A percentile compares a stretch with the other conserved stretches of the same genome.
These are phyloP conservation scores for Salvator merianae DNA, from an alignment of 2,113 vertebrate genomes.

Conservation along the genomic window DNA sequence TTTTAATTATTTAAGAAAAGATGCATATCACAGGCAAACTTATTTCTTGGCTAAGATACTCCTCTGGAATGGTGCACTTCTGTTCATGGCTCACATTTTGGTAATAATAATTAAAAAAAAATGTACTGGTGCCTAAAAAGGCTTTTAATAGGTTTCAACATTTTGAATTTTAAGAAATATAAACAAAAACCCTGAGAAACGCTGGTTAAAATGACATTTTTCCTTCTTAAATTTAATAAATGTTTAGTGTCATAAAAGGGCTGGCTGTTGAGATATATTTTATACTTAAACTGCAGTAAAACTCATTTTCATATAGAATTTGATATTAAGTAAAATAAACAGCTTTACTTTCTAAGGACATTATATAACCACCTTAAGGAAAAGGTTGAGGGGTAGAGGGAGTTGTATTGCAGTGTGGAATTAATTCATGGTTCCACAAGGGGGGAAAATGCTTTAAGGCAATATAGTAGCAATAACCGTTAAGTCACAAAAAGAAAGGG, in stretches of 20 bases:
- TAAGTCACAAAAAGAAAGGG: slow-evolving; percentile 64
- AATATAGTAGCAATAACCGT: slow-evolving; percentile 73
- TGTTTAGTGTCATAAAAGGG: slow-evolving; percentile 64
- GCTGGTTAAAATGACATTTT: slow-evolving; percentile 66
- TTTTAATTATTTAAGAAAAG: neutral
- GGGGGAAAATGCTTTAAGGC: slow-evolving; percentile 66
- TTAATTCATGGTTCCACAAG: slow-evolving; percentile 77
- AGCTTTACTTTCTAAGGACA: slow-evolving; percentile 72
- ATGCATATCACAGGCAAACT: neutral
- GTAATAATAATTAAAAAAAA: neutral
- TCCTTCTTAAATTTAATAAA: slow-evolving; percentile 70
- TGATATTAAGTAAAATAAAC: slow-evolving; percentile 78
- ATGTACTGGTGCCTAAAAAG: too few species aligned
- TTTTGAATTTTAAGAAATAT: neutral
- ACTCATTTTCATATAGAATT: slow-evolving; percentile 76
- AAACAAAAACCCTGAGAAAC: slow-evolving; percentile 11
- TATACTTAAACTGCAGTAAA: slow-evolving; percentile 66
- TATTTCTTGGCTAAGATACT: neutral
- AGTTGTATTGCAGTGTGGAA: slow-evolving; percentile 75
- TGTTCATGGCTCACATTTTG: neutral
- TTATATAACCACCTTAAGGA: slow-evolving; percentile 76
- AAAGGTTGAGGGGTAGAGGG: slow-evolving; percentile 66
- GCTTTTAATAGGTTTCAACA: neutral
- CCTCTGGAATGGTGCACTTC: neutral
- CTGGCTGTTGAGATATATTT: slow-evolving; percentile 69